Base-by-base conservation (phyloP, 2,113 vertebrate species). In the Lamprologus speciosus region DNA sequence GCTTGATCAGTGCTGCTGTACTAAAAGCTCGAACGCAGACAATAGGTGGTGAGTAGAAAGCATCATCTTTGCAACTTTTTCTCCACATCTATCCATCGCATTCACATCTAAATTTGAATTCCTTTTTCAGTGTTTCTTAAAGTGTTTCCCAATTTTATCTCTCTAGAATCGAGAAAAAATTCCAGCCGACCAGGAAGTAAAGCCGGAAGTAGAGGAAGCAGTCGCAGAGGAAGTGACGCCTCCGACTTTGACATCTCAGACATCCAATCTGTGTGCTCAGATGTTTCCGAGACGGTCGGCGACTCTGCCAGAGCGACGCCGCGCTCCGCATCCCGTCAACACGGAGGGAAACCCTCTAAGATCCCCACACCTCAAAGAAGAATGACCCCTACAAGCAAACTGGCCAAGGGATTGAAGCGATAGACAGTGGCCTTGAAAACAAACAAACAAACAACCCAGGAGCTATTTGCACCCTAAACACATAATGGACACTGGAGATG, bases 191-290 rank as follows among this genome's bases (percentile, higher is more conserved):
- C 98, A 1, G 98, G 98, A 90, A 99, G 99, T 94, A 99, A 98
- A 95, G 98, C 99, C 1, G 98, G 98, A n/a, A 99, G 98, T 81
- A 96, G 98, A 91, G 97, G 98, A 23, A 99, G 99, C 91, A 99
- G 99, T 91, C 97, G 98, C 70, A 95, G 99, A 55, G 98, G 98
- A 85, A 99, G 98, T 4, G 99, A 99, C 0, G 99, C 98, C 0
- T 99, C 99, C 3, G 98, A 99, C 96, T 99, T 99, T 87, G 99
- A 99, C 96, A 99, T 99, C 96, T 99, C 98, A 2, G 99, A 99
- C 93, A 99, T 99, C 94, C 98, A 98, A 93, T 99, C 99, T 1
- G 97, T 98, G 45, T 99, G 97, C 94, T 99, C 99, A 2, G 98
- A 99, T 9, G 84, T 95, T 92, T 97, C 97, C 4, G 98, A 99